Percentiles rank a stretch among this genome's conserved stretches.
These are phyloP conservation scores for Accipiter cooperii DNA, from an alignment of 2,113 vertebrate species.

Conservation along the genomic window DNA sequence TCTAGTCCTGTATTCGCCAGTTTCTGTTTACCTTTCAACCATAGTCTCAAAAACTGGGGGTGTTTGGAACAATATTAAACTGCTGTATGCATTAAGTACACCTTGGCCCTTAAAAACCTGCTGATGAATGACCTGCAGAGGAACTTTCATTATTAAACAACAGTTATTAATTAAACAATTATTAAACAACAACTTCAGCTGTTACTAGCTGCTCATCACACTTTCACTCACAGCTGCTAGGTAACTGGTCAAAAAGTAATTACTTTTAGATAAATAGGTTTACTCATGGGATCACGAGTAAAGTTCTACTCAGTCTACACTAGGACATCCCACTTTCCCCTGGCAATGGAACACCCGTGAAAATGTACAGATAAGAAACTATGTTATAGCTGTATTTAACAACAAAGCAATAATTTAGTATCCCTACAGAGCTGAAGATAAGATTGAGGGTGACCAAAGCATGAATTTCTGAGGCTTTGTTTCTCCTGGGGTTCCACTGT, in stretches of 20 bases:
- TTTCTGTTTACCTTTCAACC: not conserved
- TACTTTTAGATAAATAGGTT: not conserved
- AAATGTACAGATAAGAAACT: not conserved
- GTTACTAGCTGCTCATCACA: not conserved
- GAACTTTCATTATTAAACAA: not conserved
- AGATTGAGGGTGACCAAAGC: not conserved
- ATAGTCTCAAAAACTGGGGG: not conserved
- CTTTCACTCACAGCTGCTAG: not conserved
- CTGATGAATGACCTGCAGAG: not conserved
- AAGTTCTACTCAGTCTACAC: not conserved
- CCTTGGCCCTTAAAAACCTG: not conserved
- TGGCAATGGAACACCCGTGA: fast-evolving
- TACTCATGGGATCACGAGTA: not conserved
- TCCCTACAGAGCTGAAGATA: not conserved
- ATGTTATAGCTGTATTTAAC: not conserved
- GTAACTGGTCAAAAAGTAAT: not conserved
- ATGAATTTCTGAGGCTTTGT: not conserved
- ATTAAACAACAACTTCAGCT: not conserved
- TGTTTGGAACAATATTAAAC: not conserved
- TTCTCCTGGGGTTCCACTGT: not conserved
- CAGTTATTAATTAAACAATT: not conserved
- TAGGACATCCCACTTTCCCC: not conserved
- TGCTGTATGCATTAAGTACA: not conserved
- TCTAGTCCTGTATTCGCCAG: not conserved
- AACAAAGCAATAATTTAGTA: not conserved